phyloP scores from a whole-genome alignment of 1,140 invertebrate genomes.

The Pseudomyrmex sp. region DNA sequence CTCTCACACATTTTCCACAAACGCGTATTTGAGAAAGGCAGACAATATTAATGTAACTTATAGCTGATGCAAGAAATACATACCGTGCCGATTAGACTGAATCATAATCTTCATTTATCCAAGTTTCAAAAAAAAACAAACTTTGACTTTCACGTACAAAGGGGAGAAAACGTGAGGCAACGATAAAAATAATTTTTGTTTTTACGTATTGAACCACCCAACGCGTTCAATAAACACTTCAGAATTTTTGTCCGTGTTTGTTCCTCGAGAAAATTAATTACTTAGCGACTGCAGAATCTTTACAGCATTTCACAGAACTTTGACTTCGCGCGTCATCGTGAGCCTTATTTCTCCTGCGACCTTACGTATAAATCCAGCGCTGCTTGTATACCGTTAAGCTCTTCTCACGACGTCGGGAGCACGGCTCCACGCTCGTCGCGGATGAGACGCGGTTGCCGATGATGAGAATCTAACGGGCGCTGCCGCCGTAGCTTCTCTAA shows the following conservation, averaged over 20 bases:
- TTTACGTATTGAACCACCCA: no score
- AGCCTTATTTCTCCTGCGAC: background rate
- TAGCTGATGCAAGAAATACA: background rate
- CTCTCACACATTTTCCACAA: no score
- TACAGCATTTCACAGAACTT: constrained; percentile 9
- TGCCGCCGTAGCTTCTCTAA: constrained; percentile 56
- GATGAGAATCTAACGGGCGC: constrained; percentile 66
- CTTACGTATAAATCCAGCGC: constrained; percentile 52
- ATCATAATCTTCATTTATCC: no score
- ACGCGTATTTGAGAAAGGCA: background rate
- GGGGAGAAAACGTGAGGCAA: no score
- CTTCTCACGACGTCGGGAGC: constrained; percentile 53
- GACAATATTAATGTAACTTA: background rate
- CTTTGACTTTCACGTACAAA: no score
- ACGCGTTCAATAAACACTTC: background rate
- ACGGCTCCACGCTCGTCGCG: constrained; percentile 31
- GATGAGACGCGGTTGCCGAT: constrained; percentile 48
- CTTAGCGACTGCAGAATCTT: constrained; percentile 17
- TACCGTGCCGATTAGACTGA: background rate
- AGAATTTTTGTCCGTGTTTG: background rate
- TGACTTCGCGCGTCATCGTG: background rate
- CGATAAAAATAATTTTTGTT: no score
- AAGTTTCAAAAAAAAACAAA: no score
- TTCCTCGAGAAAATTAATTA: background rate
- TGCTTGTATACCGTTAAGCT: constrained; percentile 58